phyloP scores from a whole-genome alignment of 2,113 vertebrate species.

The Acanthochromis polyacanthus region DNA sequence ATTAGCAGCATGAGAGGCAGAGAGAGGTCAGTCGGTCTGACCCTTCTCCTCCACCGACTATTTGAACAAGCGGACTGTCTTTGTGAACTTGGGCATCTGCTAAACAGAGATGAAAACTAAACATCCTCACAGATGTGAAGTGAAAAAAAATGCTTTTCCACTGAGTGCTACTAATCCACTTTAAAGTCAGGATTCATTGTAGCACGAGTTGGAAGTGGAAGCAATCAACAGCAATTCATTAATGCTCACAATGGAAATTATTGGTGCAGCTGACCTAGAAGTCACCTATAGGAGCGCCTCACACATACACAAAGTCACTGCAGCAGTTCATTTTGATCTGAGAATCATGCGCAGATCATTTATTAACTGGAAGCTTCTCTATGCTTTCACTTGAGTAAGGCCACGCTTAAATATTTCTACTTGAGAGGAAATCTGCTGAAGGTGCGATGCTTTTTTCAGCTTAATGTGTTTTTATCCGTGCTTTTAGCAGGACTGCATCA shows the following conservation, averaged over 20 bases:
- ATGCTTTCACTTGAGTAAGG: slow-evolving; percentile 31
- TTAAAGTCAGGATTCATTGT: neutral
- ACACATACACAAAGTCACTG: slow-evolving; percentile 15
- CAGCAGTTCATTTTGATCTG: slow-evolving; percentile 36
- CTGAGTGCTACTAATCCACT: neutral
- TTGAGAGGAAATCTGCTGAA: slow-evolving; percentile 11
- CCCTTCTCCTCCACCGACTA: neutral
- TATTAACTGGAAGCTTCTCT: slow-evolving; percentile 47
- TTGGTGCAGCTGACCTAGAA: slow-evolving; percentile 36
- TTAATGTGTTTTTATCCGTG: neutral
- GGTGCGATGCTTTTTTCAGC: neutral
- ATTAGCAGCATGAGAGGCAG: neutral
- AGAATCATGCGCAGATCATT: slow-evolving; percentile 36
- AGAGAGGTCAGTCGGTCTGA: neutral
- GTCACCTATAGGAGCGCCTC: slow-evolving; percentile 33
- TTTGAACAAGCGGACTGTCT: slow-evolving; percentile 1
- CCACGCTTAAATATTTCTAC: slow-evolving; percentile 31
- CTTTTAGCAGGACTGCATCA: neutral
- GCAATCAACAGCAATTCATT: slow-evolving; percentile 16
- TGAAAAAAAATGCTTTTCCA: neutral
- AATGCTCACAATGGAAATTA: slow-evolving; percentile 15
- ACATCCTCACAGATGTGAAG: neutral
- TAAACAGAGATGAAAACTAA: neutral
- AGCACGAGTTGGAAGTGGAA: neutral
- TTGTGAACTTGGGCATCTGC: neutral